Evolutionary conservation across 2,797 vertebrate species (phyloP), one percentile per base, ranked within the genome.

Genomic region (Rhynchonycteris naso): DNA sequence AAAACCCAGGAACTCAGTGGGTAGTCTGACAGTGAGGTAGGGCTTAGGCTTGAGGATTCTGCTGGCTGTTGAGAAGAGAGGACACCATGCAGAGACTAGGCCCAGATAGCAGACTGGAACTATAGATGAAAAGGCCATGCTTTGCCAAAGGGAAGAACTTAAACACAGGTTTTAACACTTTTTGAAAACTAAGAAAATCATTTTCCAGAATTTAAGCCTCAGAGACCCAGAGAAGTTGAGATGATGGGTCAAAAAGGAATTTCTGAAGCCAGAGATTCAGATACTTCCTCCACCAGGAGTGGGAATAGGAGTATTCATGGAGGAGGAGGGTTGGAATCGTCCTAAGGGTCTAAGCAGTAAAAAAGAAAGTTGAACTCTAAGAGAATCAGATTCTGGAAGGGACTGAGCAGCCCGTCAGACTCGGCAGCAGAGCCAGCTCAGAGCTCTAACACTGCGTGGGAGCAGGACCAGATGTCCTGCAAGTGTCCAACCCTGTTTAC

Each of bases 11-110:
- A 91, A 75, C n/a, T 91, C 35, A 24, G 83, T 38, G 52, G 71
- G 68, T 84, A 50, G 26, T 66, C 52, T 81, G 86, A 90, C 18
- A 79, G 47, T 24, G 58, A 82, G 63, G 22, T 4, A 81, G 30
- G 79, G 68, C 7, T 90, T n/a, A 58, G 59, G 85, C 76, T 78
- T 58, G n/a, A 90, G 84, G 75, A 59, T 92, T 68, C 94, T 93
- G 30, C 59, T 76, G n/a, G 65, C 86, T 94, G 15, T 43, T 81
- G 33, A 66, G 59, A 90, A 47, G 2, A 30, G 18, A 15, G 43
- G 28, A 28, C 61, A 54, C 14, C 35, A 84, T 19, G 54, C 22
- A 66, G 83, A 95, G 18, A 86, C 5, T 11, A 84, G 79, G 52
- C 54, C 63, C 76, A 91, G 54, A 56, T 61, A 65, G 58, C 61